phyloP scores from a whole-genome alignment of 2,797 vertebrate species.

The Myripristis murdjan region DNA sequence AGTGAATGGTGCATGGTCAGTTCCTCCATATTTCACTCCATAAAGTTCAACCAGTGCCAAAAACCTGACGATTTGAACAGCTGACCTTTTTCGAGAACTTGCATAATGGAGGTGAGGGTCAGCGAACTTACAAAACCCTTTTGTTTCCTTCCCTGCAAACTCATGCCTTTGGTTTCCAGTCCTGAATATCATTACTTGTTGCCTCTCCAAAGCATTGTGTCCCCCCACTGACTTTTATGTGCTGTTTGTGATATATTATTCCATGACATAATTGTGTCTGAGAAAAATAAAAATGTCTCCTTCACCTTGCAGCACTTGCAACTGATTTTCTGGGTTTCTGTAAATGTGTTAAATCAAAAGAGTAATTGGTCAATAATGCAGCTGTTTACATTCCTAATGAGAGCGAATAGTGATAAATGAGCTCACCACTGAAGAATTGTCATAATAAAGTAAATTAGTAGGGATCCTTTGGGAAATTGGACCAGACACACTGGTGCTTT shows the following conservation, averaged over 20 bases:
- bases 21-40: constrained; percentile 19
- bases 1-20: constrained; percentile 51
- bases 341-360: neutral
- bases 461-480: no score
- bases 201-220: constrained; percentile 19
- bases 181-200: constrained; percentile 32
- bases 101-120: neutral
- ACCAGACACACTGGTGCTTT: neutral
- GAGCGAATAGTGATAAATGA: no score
- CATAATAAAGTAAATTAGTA: neutral
- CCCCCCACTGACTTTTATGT: constrained; percentile 27
- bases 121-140: neutral
- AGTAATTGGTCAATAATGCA: no score
- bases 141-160: constrained; percentile 12
- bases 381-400: no score
- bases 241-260: constrained; percentile 62
- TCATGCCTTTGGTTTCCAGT: constrained; percentile 26
- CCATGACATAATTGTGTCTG: constrained; percentile 51
- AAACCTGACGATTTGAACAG: neutral
- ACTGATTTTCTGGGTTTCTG: neutral
- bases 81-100: constrained; percentile 1
- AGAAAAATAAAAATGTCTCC: constrained; percentile 67
- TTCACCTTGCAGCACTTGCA: constrained; percentile 14
- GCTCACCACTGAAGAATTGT: neutral
- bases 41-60: constrained; percentile 46